phyloP scores from a whole-genome alignment of 2,888 invertebrate species.

The Mallateleia sp. region DNA sequence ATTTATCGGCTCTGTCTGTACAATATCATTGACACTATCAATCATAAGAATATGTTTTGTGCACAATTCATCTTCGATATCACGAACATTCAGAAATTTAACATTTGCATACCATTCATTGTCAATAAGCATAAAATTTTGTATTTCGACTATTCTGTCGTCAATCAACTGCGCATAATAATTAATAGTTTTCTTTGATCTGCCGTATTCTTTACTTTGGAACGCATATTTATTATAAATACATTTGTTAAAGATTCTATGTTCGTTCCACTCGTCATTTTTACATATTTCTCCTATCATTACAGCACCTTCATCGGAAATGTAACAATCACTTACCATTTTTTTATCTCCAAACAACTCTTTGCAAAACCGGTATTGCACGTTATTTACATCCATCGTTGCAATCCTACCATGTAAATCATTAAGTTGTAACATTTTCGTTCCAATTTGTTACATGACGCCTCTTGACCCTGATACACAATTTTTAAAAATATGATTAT shows the following conservation, averaged over 20 bases:
- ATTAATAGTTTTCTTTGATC: neutral
- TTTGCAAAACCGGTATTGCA: neutral
- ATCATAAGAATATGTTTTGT: slow-evolving; percentile 25
- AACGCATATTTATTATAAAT: neutral
- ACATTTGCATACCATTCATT: slow-evolving; percentile 25
- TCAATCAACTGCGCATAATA: slow-evolving; percentile 20
- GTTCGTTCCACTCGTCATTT: neutral
- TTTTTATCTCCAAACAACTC: neutral
- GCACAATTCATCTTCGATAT: neutral
- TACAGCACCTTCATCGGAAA: neutral
- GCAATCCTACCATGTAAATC: neutral
- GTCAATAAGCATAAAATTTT: slow-evolving; percentile 19
- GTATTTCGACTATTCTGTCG: slow-evolving; percentile 20
- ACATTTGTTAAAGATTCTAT: neutral
- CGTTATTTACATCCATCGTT: neutral
- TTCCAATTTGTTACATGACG: slow-evolving; percentile 6
- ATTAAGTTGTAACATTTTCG: neutral
- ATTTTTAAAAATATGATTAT: slow-evolving; percentile 33
- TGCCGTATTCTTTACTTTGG: slow-evolving; percentile 8
- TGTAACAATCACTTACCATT: neutral
- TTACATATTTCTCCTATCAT: slow-evolving; percentile 3
- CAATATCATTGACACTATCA: neutral
- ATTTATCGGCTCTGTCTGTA: neutral
- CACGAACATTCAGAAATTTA: slow-evolving; percentile 9
- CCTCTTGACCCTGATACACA: slow-evolving; percentile 13